Percentiles rank a stretch among this genome's conserved stretches.
phyloP scores from a whole-genome alignment of 2,113 vertebrate genomes.

The Ellobius talpinus region DNA sequence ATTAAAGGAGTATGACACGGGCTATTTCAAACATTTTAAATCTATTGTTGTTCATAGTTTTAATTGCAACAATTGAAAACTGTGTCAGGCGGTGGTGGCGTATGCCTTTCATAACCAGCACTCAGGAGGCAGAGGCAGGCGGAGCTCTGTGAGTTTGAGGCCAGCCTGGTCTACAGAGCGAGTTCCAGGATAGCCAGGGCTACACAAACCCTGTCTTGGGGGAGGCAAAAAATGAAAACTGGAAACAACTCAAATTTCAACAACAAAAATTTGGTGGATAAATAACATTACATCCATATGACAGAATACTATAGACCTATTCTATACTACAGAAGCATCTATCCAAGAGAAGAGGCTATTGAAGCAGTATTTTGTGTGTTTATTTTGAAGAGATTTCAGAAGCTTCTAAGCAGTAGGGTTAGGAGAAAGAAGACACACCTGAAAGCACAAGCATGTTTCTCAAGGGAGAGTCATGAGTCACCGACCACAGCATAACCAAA shows the following conservation, averaged over 20 bases:
- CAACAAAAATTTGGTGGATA: not conserved
- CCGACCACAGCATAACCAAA: not conserved
- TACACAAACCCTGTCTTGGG: no score
- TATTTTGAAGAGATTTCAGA: not conserved
- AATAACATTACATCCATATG: no score
- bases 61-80: not conserved
- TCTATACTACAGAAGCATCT: not conserved
- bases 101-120: no score
- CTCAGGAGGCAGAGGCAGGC: no score
- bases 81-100: not conserved
- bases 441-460: not conserved
- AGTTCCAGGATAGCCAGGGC: no score
- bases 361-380: not conserved
- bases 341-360: not conserved
- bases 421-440: not conserved
- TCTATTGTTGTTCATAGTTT: not conserved
- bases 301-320: not conserved
- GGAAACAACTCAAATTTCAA: not conserved
- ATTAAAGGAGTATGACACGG: no score
- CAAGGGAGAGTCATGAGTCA: not conserved
- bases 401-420: not conserved
- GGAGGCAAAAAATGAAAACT: no score
- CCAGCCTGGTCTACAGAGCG: no score
- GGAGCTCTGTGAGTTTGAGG: no score
- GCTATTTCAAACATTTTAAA: conserved; percentile 17